These are phyloP conservation scores for Crenuchus spilurus DNA, from an alignment of 2,797 vertebrate genomes.

Conservation along the genomic window DNA sequence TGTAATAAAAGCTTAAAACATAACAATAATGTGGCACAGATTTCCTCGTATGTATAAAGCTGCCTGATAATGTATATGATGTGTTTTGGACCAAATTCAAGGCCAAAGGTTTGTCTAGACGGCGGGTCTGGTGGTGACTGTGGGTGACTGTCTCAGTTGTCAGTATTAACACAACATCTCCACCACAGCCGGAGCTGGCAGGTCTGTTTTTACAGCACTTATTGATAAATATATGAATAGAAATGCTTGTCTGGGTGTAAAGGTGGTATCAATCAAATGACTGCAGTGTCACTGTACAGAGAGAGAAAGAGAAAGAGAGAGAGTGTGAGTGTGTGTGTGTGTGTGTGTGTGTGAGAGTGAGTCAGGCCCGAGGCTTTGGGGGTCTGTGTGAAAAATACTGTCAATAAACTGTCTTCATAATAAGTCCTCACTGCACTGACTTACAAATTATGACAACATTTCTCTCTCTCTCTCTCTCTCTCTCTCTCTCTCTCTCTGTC, in stretches of 20 bases:
- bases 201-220: background rate
- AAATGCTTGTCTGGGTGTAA: background rate
- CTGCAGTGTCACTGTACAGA: background rate
- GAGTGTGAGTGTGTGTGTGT: background rate
- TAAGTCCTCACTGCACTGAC: constrained; percentile 46
- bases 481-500: background rate
- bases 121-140: background rate
- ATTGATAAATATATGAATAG: constrained; percentile 14
- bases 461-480: constrained; percentile 1
- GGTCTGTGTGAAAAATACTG: constrained; percentile 31
- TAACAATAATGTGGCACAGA: no score
- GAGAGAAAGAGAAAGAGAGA: background rate
- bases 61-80: no score
- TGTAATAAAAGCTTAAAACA: no score
- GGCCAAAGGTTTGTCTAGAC: background rate
- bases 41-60: no score
- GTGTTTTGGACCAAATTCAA: no score
- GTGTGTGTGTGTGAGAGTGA: constrained; percentile 14
- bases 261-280: background rate
- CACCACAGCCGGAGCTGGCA: background rate
- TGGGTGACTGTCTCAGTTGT: background rate
- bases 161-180: no score
- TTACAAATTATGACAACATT: constrained; percentile 34
- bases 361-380: constrained; percentile 34
- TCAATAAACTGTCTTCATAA: constrained; percentile 51